Evolutionary conservation across 1,140 invertebrate genomes (phyloP), one percentile per base, ranked within the genome.

Genomic region (Aporrectodea caliginosa): DNA sequence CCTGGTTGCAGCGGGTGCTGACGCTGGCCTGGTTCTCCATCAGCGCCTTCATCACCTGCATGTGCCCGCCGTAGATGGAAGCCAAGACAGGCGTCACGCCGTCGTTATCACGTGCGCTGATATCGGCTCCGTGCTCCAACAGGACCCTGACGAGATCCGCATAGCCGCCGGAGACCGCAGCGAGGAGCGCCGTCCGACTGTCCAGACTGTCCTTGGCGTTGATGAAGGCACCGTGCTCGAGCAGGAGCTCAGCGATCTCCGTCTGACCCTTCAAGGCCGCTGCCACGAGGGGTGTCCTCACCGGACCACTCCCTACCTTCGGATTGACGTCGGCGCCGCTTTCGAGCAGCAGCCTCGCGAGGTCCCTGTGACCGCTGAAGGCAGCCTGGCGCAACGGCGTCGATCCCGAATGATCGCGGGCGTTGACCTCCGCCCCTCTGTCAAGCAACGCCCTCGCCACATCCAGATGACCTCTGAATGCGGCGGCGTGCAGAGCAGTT

Each of bases 361-460:
- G 89, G 77, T 90, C 89, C 14, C 89, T 85, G 88, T 99, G 97
- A 1, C 98, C 98, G 90, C 99, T 98, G 97, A 99, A 99, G 35
- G 96, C 98, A 30, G 98, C 97, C 89, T 99, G 98, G 96, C 99
- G 99, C 1, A 99, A 89, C 32, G 97, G 97, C 0, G 97, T 99
- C 89, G 99, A 97, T 95, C 99, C 98, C 90, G 99, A 98, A 89
- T 99, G 96, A 0, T 97, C 98, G 92, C 90, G 31, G 33, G 76
- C 43, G 43, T 80, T 69, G 6, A 79, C 79, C 84, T 93, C 94
- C 35, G 32, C 75, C 0, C 94, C 94, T 0, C 94, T 93, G 87
- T 94, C 94, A 33, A 96, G 88, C 34, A 96, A 87, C 68, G 94
- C 88, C 68, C 92, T 91, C 0, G 95, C 93, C 31, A 95, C 93